phyloP scores from a whole-genome alignment of 2,888 invertebrate species.

The Agelastica alni region DNA sequence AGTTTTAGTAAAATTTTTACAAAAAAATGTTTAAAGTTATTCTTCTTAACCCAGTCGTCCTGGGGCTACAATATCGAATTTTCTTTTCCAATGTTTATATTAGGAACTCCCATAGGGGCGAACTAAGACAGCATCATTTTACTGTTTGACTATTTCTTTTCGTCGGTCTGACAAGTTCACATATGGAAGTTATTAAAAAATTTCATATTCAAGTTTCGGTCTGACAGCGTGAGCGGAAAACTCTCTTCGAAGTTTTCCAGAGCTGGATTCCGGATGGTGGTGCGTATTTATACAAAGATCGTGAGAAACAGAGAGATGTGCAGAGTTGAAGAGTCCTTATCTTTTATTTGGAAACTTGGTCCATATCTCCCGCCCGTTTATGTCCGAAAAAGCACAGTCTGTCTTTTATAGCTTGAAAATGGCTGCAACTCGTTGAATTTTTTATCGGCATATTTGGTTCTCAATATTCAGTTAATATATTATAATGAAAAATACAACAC shows the following conservation, averaged over 20 bases:
- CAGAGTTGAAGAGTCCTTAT: constrained; percentile 41
- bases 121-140: constrained; percentile 19
- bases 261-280: constrained; percentile 26
- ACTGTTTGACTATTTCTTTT: constrained; percentile 26
- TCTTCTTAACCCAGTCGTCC: too few species aligned
- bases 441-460: constrained; percentile 6
- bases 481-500: too few species aligned
- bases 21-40: too few species aligned
- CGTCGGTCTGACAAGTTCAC: constrained; percentile 40
- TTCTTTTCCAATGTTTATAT: constrained; percentile 26
- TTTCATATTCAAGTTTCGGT: constrained; percentile 44
- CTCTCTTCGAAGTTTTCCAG: constrained; percentile 40
- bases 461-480: constrained; percentile 3
- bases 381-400: constrained; percentile 43
- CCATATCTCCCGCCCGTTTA: constrained; percentile 47
- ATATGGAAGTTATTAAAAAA: constrained; percentile 45
- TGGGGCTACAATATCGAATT: constrained; percentile 8
- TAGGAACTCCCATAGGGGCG: constrained; percentile 10
- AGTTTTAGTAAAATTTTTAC: too few species aligned
- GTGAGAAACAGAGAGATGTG: constrained; percentile 31
- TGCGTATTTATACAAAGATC: constrained; percentile 30
- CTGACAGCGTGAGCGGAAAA: constrained; percentile 41
- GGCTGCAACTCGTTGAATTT: constrained; percentile 32
- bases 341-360: constrained; percentile 50
- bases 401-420: constrained; percentile 47